phyloP scores from a whole-genome alignment of 2,797 vertebrate genomes.

The Galago senegalensis region DNA sequence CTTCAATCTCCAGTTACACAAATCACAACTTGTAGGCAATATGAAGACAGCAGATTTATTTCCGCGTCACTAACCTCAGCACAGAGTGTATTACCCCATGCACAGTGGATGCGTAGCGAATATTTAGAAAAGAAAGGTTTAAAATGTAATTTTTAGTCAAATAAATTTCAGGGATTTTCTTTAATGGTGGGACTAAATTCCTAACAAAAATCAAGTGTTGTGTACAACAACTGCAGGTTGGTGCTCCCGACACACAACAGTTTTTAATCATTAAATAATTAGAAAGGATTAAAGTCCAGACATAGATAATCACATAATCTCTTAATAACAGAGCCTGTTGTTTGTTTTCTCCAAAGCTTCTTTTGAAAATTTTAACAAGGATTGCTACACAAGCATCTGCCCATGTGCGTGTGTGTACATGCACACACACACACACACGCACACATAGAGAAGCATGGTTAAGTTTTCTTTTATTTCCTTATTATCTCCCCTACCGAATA shows the following conservation, averaged over 20 bases:
- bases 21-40: background rate
- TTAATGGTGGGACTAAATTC: background rate
- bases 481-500: background rate
- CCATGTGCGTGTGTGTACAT: background rate
- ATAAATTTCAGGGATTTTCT: background rate
- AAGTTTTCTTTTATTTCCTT: background rate
- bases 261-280: conserved; percentile 56
- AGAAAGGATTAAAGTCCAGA: conserved; percentile 20
- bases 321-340: background rate
- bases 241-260: background rate
- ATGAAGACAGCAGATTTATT: background rate
- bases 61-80: background rate
- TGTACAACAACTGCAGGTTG: background rate
- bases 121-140: conserved; percentile 38
- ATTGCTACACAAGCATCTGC: background rate
- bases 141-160: background rate
- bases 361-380: conserved; percentile 44
- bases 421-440: background rate
- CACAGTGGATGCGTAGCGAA: background rate
- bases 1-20: background rate
- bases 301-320: conserved; percentile 35
- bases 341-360: conserved; percentile 39
- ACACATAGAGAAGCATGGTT: background rate
- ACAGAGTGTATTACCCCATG: background rate
- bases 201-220: background rate